Evolutionary conservation across 2,888 invertebrate genomes (phyloP).

Genomic region (Torymus texanus): DNA sequence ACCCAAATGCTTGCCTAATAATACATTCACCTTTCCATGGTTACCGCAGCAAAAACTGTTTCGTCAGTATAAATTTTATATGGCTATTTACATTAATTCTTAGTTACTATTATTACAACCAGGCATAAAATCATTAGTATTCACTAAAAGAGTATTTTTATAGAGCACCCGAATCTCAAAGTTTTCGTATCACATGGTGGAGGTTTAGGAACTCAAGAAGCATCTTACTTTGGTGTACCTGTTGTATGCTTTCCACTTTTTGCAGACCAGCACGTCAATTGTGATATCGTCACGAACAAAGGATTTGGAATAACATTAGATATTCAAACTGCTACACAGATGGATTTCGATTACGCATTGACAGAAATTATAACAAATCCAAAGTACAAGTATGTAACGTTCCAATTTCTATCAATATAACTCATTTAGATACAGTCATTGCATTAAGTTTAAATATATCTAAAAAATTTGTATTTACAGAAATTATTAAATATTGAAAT

Average conservation of each 20-base stretch:
- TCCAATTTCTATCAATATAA: too few species aligned
- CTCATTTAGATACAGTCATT: too few species aligned
- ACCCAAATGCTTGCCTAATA: slow-evolving; percentile 63
- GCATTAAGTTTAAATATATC: too few species aligned
- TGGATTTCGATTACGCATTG: slow-evolving; percentile 59
- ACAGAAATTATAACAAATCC: slow-evolving; percentile 59
- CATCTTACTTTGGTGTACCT: slow-evolving; percentile 63
- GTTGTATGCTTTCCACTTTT: slow-evolving; percentile 67
- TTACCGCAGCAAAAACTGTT: slow-evolving; percentile 65
- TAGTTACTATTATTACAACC: not conserved
- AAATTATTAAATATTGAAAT: too few species aligned
- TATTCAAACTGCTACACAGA: slow-evolving; percentile 53
- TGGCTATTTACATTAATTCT: not conserved
- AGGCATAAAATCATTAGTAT: not conserved
- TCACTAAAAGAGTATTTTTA: not conserved
- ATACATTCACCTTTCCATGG: slow-evolving; percentile 66
- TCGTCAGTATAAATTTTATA: slow-evolving; percentile 56
- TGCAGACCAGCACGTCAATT: slow-evolving; percentile 64
- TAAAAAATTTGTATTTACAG: too few species aligned
- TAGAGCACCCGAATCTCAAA: slow-evolving; percentile 66
- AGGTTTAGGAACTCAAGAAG: slow-evolving; percentile 63
- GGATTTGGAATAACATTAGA: slow-evolving; percentile 60
- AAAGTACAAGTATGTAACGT: slow-evolving; percentile 24
- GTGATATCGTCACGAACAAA: slow-evolving; percentile 55
- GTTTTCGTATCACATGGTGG: slow-evolving; percentile 68